Evolutionary conservation across 2,888 invertebrate genomes (phyloP).

Genomic region (Colletes collaris): DNA sequence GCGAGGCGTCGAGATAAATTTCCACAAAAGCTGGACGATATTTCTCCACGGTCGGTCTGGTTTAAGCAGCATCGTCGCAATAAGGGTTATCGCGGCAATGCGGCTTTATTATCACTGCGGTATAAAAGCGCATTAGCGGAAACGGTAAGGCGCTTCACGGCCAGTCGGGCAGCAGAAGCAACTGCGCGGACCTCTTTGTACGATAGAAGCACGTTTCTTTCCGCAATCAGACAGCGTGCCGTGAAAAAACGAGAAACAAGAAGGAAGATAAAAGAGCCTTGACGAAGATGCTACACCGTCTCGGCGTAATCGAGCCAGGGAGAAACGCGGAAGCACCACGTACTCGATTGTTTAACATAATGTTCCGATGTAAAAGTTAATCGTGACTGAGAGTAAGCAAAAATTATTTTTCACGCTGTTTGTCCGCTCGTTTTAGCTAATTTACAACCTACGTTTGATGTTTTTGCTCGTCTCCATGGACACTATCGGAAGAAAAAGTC

Average conservation of each 20-base stretch:
- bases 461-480: neutral
- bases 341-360: slow-evolving; percentile 35
- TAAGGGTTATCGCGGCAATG: slow-evolving; percentile 37
- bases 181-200: slow-evolving; percentile 13
- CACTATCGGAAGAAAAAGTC: neutral
- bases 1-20: too few species aligned
- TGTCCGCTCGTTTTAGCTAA: neutral
- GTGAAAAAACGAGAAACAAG: neutral
- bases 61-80: slow-evolving; percentile 34
- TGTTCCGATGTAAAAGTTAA: neutral
- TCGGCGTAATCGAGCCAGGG: slow-evolving; percentile 24
- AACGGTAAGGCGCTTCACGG: slow-evolving; percentile 43
- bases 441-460: neutral
- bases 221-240: slow-evolving; percentile 36
- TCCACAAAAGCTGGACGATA: neutral
- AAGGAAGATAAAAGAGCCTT: slow-evolving; percentile 24
- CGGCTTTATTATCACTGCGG: slow-evolving; percentile 57
- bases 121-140: slow-evolving; percentile 54
- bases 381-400: too few species aligned
- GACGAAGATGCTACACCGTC: slow-evolving; percentile 5
- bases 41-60: slow-evolving; percentile 1
- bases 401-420: too few species aligned
- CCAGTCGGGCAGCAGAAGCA: slow-evolving; percentile 17
- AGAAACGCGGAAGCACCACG: slow-evolving; percentile 16
- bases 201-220: slow-evolving; percentile 7